These are phyloP conservation scores for Miltochrista miniata DNA, from an alignment of 2,888 invertebrate genomes.

Conservation along the genomic window DNA sequence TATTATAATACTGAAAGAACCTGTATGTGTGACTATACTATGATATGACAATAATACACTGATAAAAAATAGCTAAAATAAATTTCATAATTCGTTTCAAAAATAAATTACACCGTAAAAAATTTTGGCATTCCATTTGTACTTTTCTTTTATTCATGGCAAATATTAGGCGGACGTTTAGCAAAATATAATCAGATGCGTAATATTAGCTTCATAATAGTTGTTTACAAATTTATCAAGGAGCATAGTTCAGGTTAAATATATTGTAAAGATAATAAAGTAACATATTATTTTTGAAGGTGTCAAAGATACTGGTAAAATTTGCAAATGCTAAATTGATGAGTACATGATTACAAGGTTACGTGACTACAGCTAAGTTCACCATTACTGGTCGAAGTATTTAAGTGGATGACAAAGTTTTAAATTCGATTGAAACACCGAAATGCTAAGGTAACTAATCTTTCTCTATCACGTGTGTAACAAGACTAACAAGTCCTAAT, in stretches of 20 bases:
- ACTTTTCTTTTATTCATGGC: constrained; percentile 46
- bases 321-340: too few species aligned
- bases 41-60: constrained; percentile 52
- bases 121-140: constrained; percentile 66
- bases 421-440: neutral
- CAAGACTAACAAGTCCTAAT: neutral
- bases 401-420: constrained; percentile 1
- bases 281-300: too few species aligned
- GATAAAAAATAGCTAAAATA: constrained; percentile 32
- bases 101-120: constrained; percentile 33
- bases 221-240: too few species aligned
- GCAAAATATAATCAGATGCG: constrained; percentile 27
- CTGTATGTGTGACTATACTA: constrained; percentile 33
- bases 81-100: constrained; percentile 24
- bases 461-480: neutral
- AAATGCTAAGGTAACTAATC: neutral
- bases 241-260: too few species aligned
- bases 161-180: constrained; percentile 30
- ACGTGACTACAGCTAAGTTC: too few species aligned
- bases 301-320: too few species aligned
- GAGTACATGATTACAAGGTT: too few species aligned
- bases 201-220: neutral
- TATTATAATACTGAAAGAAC: constrained; percentile 34
- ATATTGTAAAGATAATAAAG: too few species aligned
- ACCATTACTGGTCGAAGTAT: neutral